These are phyloP conservation scores for Tragelaphus scriptus DNA, from an alignment of 2,113 vertebrate species.

Conservation along the genomic window DNA sequence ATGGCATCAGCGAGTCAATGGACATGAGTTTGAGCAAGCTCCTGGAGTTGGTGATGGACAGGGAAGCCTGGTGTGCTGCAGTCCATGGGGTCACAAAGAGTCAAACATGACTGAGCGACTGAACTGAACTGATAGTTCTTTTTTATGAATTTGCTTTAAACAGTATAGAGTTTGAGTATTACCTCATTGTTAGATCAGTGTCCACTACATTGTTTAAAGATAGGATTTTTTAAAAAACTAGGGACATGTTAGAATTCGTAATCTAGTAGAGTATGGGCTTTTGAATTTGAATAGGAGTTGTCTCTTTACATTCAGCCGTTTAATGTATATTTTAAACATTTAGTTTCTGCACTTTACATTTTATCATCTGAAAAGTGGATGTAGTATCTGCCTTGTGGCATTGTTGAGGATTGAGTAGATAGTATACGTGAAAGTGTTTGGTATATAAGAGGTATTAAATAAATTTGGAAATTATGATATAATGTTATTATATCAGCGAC, in stretches of 20 bases:
- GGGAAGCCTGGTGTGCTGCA: neutral
- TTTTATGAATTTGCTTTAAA: constrained; percentile 3
- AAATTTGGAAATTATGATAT: neutral
- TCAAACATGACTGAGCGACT: neutral
- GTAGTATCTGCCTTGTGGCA: neutral
- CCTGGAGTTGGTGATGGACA: neutral
- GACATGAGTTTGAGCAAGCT: neutral
- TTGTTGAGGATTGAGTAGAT: neutral
- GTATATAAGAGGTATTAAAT: neutral
- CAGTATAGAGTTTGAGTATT: neutral
- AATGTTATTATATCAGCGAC: neutral
- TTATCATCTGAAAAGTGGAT: neutral
- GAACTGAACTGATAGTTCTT: neutral
- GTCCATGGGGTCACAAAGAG: neutral
- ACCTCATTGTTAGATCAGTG: neutral
- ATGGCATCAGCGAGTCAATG: neutral
- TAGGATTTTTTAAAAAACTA: neutral
- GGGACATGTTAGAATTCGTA: neutral
- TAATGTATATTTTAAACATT: neutral
- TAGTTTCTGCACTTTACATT: neutral
- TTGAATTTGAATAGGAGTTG: neutral
- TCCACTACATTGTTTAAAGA: neutral
- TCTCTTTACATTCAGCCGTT: neutral
- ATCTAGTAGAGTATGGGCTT: neutral
- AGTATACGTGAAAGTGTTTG: neutral